Evolutionary conservation across 2,797 vertebrate genomes (phyloP), one percentile per base, ranked within the genome.

Genomic region (Streptopelia turtur): DNA sequence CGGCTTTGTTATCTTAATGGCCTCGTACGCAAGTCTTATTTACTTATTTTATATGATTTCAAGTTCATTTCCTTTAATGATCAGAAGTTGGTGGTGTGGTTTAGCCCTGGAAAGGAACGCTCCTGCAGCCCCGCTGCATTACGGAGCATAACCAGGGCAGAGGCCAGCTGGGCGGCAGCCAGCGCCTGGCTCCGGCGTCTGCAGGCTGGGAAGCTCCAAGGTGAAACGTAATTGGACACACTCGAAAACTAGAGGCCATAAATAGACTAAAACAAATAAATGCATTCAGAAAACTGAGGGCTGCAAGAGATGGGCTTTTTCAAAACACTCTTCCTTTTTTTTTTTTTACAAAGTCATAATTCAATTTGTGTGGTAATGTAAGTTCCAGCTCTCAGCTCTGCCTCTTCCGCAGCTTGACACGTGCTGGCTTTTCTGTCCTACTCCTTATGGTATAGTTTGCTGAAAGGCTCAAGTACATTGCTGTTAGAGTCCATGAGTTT

Each of bases 61-160:
- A 77, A 79, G 81, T 92, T 87, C 64, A 61, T 90, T 87, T 97
- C 94, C 93, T 93, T 95, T 92, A 89, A 90, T 55, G 93, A 95
- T 79, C 84, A 90, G 63, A 88, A 90, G 76, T 39, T n/a, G 1
- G 4, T 18, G 59, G 70, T 6, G 24, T 20, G 4, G 66, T 82
- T 90, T 52, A 89, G 70, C 65, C 94, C 90, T 25, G 50, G 37
- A 86, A 93, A 90, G 87, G 82, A 90, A 68, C 59, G 85, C 71
- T 79, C 66, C 69, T 70, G 61, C 59, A 93, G 82, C 84, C 39
- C 55, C 0, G 0, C 76, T 84, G 68, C 0, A 0, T 61, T 90
- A 55, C 8, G 1, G 77, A 74, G 66, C 56, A 45, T 64, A 76
- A 84, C 47, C 72, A 81, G 95, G 91, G 93, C 80, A 88, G 85